Evolutionary conservation across 2,797 vertebrate species (phyloP).

Genomic region (Clarias fuscus): DNA sequence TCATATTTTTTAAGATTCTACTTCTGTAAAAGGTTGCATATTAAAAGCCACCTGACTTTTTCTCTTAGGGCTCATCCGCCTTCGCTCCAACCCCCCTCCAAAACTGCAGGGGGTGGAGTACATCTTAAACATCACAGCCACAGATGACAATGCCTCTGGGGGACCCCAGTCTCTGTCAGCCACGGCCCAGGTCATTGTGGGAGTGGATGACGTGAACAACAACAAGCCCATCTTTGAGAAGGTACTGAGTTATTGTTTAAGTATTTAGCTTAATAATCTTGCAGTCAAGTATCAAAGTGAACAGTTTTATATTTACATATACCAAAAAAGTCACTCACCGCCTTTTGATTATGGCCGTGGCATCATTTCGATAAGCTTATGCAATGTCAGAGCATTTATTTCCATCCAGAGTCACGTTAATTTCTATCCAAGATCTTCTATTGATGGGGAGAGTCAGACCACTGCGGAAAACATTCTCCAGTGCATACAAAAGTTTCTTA

Average conservation of each 20-base stretch:
- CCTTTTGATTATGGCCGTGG: too few species aligned
- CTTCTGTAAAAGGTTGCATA: neutral
- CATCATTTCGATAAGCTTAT: too few species aligned
- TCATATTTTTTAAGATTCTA: neutral
- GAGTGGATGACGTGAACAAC: constrained; percentile 87
- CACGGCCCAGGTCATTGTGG: constrained; percentile 82
- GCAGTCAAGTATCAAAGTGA: neutral
- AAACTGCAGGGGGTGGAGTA: constrained; percentile 86
- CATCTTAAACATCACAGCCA: constrained; percentile 81
- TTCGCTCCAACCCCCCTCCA: constrained; percentile 83
- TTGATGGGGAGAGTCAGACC: too few species aligned
- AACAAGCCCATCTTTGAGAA: constrained; percentile 90
- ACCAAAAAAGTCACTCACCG: neutral
- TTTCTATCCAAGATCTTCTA: too few species aligned
- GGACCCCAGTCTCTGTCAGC: constrained; percentile 79
- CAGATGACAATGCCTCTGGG: constrained; percentile 84
- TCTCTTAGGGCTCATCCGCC: constrained; percentile 82
- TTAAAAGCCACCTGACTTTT: constrained; percentile 18
- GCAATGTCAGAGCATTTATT: too few species aligned
- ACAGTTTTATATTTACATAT: neutral
- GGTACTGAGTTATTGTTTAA: constrained; percentile 62
- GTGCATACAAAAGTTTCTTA: too few species aligned
- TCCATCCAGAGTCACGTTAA: too few species aligned
- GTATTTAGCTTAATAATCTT: neutral
- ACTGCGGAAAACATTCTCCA: too few species aligned